These are phyloP conservation scores for Geococcyx californianus DNA, from an alignment of 2,113 vertebrate species.

Conservation along the genomic window DNA sequence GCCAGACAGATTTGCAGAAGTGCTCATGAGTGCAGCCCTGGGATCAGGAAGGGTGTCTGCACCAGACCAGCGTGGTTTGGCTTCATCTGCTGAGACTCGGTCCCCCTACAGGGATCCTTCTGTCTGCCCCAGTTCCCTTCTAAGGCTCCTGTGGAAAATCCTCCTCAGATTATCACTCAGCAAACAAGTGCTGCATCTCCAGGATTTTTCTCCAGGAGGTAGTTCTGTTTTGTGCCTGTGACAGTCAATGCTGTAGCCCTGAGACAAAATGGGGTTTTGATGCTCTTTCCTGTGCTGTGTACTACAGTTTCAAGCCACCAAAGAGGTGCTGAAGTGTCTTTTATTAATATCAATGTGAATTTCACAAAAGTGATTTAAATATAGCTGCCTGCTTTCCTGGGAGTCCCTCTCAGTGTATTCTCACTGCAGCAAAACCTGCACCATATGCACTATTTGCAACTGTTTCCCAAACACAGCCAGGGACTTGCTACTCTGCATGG, in stretches of 20 bases:
- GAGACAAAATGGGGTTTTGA: background rate
- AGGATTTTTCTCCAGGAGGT: background rate
- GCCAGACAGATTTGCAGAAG: background rate
- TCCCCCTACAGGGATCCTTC: fast-evolving
- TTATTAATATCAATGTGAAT: conserved; percentile 41
- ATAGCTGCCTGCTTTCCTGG: conserved; percentile 45
- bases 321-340: conserved; percentile 12
- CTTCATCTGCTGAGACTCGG: background rate
- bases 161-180: background rate
- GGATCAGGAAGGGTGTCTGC: background rate
- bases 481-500: background rate
- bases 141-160: background rate
- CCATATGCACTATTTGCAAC: conserved; percentile 21
- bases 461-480: background rate
- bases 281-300: background rate
- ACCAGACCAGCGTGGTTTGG: background rate
- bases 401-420: conserved; percentile 26
- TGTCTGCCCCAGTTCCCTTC: fast-evolving
- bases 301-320: background rate
- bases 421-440: conserved; percentile 33
- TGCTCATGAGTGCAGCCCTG: background rate
- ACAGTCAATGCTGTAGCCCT: fast-evolving
- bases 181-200: no score
- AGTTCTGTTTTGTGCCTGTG: background rate
- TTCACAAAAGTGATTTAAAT: conserved; percentile 48